phyloP scores from a whole-genome alignment of 2,888 invertebrate genomes.

The Drosophila silvestris region DNA sequence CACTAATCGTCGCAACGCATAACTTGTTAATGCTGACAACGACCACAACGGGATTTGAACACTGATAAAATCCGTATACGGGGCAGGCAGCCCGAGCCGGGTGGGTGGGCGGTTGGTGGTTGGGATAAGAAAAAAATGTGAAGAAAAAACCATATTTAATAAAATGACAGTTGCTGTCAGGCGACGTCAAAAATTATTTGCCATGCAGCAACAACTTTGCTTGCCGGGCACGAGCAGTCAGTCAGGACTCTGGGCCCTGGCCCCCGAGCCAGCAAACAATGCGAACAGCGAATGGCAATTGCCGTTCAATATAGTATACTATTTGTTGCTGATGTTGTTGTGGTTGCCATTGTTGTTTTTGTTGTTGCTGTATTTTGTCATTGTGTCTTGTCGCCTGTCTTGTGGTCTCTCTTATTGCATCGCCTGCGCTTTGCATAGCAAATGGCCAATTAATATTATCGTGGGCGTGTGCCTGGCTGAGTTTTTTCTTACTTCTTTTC shows the following conservation, averaged over 20 bases:
- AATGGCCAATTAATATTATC: conserved; percentile 79
- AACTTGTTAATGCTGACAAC: conserved; percentile 79
- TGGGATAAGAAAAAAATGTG: conserved; percentile 36
- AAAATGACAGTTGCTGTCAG: conserved; percentile 81
- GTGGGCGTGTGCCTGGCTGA: conserved; percentile 70
- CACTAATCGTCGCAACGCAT: conserved; percentile 70
- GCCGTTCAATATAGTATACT: conserved; percentile 64
- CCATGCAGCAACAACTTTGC: conserved; percentile 63
- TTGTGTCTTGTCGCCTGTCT: conserved; percentile 78
- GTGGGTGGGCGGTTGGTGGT: conserved; percentile 31
- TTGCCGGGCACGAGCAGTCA: conserved; percentile 69
- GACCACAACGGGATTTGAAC: conserved; percentile 80
- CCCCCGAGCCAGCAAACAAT: conserved; percentile 53
- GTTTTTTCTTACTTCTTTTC: conserved; percentile 7
- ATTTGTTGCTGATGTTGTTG: conserved; percentile 34
- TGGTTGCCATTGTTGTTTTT: conserved; percentile 40
- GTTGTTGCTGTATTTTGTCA: conserved; percentile 70
- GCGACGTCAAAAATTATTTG: conserved; percentile 77
- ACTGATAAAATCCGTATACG: conserved; percentile 63
- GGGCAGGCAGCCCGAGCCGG: conserved; percentile 34
- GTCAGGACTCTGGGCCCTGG: conserved; percentile 15
- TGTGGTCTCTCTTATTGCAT: conserved; percentile 61
- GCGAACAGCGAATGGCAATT: conserved; percentile 67
- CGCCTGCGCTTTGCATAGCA: conserved; percentile 64
- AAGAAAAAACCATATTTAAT: conserved; percentile 76